These are phyloP conservation scores for Eristalis tenax DNA, from an alignment of 2,888 invertebrate species.

Conservation along the genomic window DNA sequence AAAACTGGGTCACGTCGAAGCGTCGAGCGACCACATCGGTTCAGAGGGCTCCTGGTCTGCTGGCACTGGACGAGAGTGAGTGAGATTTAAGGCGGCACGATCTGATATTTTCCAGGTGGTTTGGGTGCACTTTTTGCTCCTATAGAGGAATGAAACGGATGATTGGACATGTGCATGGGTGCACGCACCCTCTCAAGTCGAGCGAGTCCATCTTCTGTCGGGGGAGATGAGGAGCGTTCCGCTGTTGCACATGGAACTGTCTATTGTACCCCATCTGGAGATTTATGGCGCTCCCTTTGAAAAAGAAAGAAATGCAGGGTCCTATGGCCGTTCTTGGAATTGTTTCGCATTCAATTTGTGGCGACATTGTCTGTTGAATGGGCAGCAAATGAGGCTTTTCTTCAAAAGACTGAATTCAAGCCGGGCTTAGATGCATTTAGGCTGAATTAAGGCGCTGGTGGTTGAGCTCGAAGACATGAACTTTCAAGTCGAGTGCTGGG, in stretches of 20 bases:
- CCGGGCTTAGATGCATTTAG: too few species aligned
- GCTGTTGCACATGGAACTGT: neutral
- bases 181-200: neutral
- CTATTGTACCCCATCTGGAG: neutral
- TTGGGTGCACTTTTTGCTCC: constrained; percentile 39
- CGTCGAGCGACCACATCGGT: neutral
- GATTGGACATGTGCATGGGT: neutral
- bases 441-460: too few species aligned
- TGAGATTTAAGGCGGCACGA: constrained; percentile 39
- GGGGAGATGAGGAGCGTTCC: neutral
- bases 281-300: too few species aligned
- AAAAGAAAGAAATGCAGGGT: too few species aligned
- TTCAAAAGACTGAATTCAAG: too few species aligned
- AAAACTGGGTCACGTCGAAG: constrained; percentile 3
- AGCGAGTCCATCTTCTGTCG: neutral
- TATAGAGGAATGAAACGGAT: neutral
- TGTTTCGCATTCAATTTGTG: neutral
- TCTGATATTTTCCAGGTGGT: constrained; percentile 52
- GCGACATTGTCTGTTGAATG: neutral
- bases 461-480: too few species aligned
- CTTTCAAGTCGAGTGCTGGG: too few species aligned
- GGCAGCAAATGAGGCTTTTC: too few species aligned
- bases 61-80: neutral
- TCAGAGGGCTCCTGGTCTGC: neutral
- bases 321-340: neutral